These are phyloP conservation scores for Calyptomena viridis DNA, from an alignment of 2,113 vertebrate genomes.

Conservation along the genomic window DNA sequence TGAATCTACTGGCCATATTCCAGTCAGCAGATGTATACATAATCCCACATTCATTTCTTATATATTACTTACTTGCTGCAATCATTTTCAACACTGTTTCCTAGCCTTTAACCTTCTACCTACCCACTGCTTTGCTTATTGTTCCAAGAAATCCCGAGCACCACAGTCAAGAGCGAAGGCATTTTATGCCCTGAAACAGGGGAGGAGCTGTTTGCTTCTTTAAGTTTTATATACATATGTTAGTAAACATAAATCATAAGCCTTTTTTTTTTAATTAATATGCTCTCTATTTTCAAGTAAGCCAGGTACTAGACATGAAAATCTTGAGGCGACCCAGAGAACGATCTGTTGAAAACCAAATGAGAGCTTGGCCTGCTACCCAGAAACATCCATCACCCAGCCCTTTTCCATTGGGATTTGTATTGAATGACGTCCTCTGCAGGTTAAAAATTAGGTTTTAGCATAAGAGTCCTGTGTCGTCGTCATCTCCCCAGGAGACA, in stretches of 20 bases:
- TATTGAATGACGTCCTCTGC: constrained; percentile 68
- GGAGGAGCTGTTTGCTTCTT: neutral
- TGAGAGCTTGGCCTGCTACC: constrained; percentile 57
- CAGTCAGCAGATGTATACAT: neutral
- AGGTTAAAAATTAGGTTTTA: constrained; percentile 77
- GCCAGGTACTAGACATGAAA: neutral
- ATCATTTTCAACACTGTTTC: neutral
- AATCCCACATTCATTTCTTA: neutral
- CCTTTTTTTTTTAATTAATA: neutral
- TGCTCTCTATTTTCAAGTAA: constrained; percentile 34
- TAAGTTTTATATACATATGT: neutral
- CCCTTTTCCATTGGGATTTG: constrained; percentile 68
- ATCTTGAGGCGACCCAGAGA: constrained; percentile 15
- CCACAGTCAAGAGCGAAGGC: neutral
- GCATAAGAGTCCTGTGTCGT: constrained; percentile 51
- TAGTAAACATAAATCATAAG: neutral
- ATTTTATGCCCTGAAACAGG: neutral
- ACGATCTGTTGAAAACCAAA: constrained; percentile 61
- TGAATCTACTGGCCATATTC: neutral
- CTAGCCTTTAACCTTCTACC: neutral
- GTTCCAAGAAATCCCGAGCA: neutral
- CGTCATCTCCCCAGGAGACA: constrained; percentile 66
- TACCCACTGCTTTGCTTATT: neutral
- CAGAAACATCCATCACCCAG: constrained; percentile 68
- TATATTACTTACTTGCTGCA: neutral